Evolutionary conservation across 2,797 vertebrate species (phyloP), one percentile per base, ranked within the genome.

Genomic region (Rhinogobio ventralis): DNA sequence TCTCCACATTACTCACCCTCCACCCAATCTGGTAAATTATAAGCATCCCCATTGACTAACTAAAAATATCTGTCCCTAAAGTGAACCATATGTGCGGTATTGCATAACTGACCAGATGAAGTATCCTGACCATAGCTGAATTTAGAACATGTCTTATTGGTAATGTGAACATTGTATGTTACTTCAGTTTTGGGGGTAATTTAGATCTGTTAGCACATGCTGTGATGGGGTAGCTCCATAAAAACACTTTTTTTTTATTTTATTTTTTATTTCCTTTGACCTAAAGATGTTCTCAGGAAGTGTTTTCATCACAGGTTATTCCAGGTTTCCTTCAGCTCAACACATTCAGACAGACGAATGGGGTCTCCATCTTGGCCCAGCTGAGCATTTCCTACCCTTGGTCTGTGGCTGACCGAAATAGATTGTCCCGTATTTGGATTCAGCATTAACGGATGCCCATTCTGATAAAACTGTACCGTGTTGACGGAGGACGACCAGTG

Each of bases 1-100:
- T 83, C 88, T 90, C 66, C 85, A 84, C 88, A 76, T 90, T 88
- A 86, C 86, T 86, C 77, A 87, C 75, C 78, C 83, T 72, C 76
- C 69, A 89, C 86, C 76, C 84, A 86, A 72, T 89, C 87, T 87
- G 84, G 83, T 46, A 10, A 89, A 90, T 91, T 84, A 85, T 82
- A 87, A 87, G 82, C 74, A 82, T 92, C 86, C 68, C 91, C 90
- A 81, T 85, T 88, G 69, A 85, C 81, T 72, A 39, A 89, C 93
- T 95, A 95, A 95, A 95, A 94, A 95, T 95, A 95, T 90, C 91
- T 83, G 66, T 53, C 87, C 86, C 74, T 94, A 92, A 95, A 93
- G 85, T 90, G 87, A 94, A 93, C 91, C 94, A 93, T 92, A 89
- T 95, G 93, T 79, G 81, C 30, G 8, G 46, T 68, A 78, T 95